Percentiles rank a stretch among this genome's conserved stretches.
phyloP scores from a whole-genome alignment of 2,113 vertebrate species.

The Hippopotamus amphibius region DNA sequence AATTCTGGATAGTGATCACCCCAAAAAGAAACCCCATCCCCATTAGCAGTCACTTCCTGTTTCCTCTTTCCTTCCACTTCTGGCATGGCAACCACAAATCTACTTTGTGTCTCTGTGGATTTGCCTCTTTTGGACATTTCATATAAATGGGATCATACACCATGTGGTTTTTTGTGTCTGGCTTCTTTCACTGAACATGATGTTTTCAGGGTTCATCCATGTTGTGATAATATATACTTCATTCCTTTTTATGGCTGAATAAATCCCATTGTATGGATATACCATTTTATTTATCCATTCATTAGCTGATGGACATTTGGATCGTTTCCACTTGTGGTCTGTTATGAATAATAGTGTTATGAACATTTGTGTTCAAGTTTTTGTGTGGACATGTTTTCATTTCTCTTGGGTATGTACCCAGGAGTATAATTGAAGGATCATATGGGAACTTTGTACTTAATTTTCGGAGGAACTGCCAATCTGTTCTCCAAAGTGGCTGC shows the following conservation, averaged over 20 bases:
- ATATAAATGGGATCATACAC: not conserved
- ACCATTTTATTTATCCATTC: not conserved
- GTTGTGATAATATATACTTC: not conserved
- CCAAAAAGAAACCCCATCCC: not conserved
- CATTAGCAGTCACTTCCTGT: not conserved
- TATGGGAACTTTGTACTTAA: not conserved
- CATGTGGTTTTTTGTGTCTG: not conserved
- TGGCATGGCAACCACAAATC: not conserved
- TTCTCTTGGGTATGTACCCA: not conserved
- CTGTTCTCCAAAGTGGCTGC: not conserved
- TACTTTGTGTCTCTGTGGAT: not conserved
- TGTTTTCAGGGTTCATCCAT: not conserved
- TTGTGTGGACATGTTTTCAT: constrained; percentile 38
- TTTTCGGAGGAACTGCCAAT: not conserved
- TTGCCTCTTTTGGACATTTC: not conserved
- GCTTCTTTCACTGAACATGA: not conserved
- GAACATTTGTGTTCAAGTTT: not conserved
- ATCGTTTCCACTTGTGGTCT: not conserved
- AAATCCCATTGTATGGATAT: not conserved
- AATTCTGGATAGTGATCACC: not conserved
- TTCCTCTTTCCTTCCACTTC: not conserved
- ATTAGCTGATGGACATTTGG: not conserved
- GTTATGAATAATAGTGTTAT: not conserved
- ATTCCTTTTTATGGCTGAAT: constrained; percentile 27
- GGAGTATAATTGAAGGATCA: not conserved